Evolutionary conservation across 2,888 invertebrate genomes (phyloP).

Genomic region (Drosophila incognita): DNA sequence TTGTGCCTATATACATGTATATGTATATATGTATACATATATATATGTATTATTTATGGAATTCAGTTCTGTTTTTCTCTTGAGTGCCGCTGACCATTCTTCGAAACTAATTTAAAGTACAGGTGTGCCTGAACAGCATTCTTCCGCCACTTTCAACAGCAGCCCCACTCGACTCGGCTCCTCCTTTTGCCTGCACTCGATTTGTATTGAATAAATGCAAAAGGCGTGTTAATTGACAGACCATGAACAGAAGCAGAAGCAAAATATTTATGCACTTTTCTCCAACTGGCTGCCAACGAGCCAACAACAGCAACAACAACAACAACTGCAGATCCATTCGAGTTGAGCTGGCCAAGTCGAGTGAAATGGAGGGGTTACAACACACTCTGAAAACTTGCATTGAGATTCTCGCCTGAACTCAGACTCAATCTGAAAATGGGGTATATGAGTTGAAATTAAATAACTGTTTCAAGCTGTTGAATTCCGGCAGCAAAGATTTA

Average conservation of each 20-base stretch:
- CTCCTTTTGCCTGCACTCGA: conserved; percentile 50
- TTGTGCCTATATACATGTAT: conserved; percentile 3
- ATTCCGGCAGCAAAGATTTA: background rate
- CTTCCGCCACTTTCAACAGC: background rate
- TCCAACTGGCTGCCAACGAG: conserved; percentile 18
- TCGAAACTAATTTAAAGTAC: conserved; percentile 71
- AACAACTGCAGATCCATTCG: conserved; percentile 29
- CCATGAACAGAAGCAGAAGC: conserved; percentile 67
- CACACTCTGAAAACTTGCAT: conserved; percentile 22
- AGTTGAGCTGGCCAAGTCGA: conserved; percentile 50
- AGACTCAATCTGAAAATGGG: background rate
- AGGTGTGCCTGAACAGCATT: conserved; percentile 47
- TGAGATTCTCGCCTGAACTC: conserved; percentile 1
- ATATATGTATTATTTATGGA: background rate
- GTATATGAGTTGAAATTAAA: conserved; percentile 16
- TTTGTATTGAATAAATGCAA: conserved; percentile 81
- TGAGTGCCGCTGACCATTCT: conserved; percentile 41
- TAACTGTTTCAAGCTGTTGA: conserved; percentile 10
- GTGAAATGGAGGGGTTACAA: conserved; percentile 13
- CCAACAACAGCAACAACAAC: background rate
- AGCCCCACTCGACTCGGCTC: background rate
- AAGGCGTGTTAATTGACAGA: conserved; percentile 81
- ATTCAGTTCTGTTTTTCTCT: conserved; percentile 1
- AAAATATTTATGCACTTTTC: conserved; percentile 72
- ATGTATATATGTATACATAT: background rate